A percentile compares a stretch with the other conserved stretches of the same genome.
These are phyloP conservation scores for Okamejei kenojei DNA, from an alignment of 2,797 vertebrate genomes.

Conservation along the genomic window DNA sequence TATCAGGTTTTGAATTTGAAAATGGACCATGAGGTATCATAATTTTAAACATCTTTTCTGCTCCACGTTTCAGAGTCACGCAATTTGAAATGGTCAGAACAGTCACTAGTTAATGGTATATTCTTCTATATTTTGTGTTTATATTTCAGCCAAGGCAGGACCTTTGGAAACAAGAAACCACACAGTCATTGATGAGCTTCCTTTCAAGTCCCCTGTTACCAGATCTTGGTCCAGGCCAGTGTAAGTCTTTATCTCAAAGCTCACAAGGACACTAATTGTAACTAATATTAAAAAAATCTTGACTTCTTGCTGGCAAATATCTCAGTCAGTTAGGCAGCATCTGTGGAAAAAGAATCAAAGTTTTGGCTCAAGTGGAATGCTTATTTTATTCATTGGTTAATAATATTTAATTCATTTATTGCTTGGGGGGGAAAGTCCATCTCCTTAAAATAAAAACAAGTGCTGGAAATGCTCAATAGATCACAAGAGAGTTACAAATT, in stretches of 20 bases:
- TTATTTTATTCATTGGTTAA: not conserved
- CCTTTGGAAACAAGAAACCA: constrained; percentile 87
- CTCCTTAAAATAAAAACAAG: not conserved
- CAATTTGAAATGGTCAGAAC: not conserved
- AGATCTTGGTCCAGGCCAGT: constrained; percentile 90
- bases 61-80: not conserved
- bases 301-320: too few species aligned
- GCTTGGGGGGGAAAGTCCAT: not conserved
- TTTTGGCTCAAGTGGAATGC: too few species aligned
- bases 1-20: not conserved
- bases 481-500: too few species aligned
- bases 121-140: constrained; percentile 34
- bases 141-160: constrained; percentile 76
- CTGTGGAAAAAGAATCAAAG: too few species aligned
- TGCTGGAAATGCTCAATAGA: too few species aligned
- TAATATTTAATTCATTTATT: not conserved
- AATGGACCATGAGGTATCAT: not conserved
- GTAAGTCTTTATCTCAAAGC: constrained; percentile 64
- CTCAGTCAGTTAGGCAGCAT: too few species aligned
- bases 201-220: constrained; percentile 91
- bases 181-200: constrained; percentile 90
- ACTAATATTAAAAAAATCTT: not conserved
- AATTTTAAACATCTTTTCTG: not conserved
- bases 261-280: not conserved
- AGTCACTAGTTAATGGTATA: not conserved